A percentile compares a stretch with the other conserved stretches of the same genome.
These are phyloP conservation scores for Zootoca vivipara DNA, from an alignment of 2,113 vertebrate genomes.

Conservation along the genomic window DNA sequence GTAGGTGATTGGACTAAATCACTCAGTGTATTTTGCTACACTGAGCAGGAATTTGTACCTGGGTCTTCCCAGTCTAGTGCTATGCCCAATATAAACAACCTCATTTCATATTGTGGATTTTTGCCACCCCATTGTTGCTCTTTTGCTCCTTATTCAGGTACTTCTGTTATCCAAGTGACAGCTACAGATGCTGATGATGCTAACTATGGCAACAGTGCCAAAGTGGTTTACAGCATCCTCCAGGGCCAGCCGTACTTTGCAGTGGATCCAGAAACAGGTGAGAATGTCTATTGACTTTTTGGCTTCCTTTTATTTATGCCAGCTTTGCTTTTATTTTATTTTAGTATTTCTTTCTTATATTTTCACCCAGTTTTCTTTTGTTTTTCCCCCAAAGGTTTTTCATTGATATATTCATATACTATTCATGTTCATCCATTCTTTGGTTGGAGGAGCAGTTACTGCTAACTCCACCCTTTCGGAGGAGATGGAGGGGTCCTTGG, in stretches of 20 bases:
- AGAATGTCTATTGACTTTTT: conserved; percentile 27
- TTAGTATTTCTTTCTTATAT: background rate
- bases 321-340: background rate
- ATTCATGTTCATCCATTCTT: background rate
- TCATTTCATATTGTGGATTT: conserved; percentile 28
- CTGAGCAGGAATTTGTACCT: background rate
- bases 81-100: background rate
- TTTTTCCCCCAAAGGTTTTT: background rate
- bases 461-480: background rate
- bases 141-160: conserved; percentile 78
- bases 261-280: conserved; percentile 95
- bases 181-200: conserved; percentile 94
- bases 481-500: background rate
- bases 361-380: background rate
- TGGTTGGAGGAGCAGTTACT: background rate
- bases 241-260: conserved; percentile 98
- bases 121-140: background rate
- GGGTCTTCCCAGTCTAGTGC: background rate
- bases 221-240: conserved; percentile 95
- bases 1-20: background rate
- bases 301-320: background rate
- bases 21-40: background rate
- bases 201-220: conserved; percentile 96
- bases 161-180: conserved; percentile 91
- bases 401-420: background rate